A percentile compares a stretch with the other conserved stretches of the same genome.
Conservation (phyloP, 2,888 invertebrate species). For the Drosophila sordidula region DNA sequence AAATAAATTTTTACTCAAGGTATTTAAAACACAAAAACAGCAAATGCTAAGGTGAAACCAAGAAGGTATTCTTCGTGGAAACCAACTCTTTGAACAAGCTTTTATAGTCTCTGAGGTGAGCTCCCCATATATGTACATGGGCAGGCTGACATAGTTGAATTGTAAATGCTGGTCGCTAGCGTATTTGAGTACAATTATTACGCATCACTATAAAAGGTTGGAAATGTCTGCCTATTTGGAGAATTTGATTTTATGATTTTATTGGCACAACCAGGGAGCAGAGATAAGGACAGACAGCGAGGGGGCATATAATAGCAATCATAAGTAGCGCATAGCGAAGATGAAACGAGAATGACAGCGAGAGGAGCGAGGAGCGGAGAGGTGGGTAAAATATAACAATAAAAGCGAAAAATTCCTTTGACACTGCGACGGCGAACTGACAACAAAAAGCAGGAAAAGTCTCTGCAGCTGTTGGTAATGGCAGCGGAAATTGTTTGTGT, state of each 20-base stretch:
- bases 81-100: no score
- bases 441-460: constrained; percentile 4
- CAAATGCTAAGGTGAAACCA: no score
- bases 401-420: constrained; percentile 15
- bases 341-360: neutral
- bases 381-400: constrained; percentile 3
- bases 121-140: no score
- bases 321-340: neutral
- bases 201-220: no score
- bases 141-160: no score
- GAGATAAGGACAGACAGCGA: no score
- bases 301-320: neutral
- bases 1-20: no score
- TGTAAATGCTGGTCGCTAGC: no score
- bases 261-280: neutral
- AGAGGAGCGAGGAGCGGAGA: neutral
- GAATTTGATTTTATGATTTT: constrained; percentile 15
- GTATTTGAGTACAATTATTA: no score
- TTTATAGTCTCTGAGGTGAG: no score
- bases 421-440: constrained; percentile 15
- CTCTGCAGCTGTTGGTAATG: constrained; percentile 35
- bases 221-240: neutral
- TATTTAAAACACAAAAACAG: no score
- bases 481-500: constrained; percentile 62
- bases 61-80: no score